Base-by-base conservation (phyloP, 2,888 invertebrate genomes). In the Ariolimax columbianus region DNA sequence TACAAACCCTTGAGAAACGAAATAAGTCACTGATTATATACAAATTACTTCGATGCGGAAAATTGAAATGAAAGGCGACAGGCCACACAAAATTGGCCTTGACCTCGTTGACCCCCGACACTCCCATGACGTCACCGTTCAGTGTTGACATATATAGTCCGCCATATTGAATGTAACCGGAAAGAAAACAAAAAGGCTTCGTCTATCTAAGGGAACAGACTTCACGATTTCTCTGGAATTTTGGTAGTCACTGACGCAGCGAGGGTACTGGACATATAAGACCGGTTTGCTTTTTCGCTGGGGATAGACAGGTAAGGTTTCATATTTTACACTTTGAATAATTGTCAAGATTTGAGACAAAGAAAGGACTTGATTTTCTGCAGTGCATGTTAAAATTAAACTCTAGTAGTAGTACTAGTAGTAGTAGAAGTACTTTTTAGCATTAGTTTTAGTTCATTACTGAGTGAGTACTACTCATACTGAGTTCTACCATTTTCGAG, bases 111-210 rank as follows among this genome's bases (percentile, higher is more conserved):
- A 83, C 77, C 77, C 26, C 70, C 38, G 51, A 51, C 47, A 33
- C 17, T 11, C 38, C 17, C 17, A 63, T 83, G 83, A 83, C 83
- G 83, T 83, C 83, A 83, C 77, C 43, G n/a, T 19, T 77, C 75
- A 43, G 47, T 77, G 77, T 77, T 83, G 83, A 82, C 82, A 82
- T 75, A 75, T 75, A 33, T 75, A 55, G 51, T 75, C 66, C 66
- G 83, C 83, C 83, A 83, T 83, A 47, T 83, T 83, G 83, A 77
- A 77, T 51, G 70, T 83, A 83, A 83, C 83, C 83, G 83, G 83
- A 83, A 83, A 77, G 83, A 83, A 77, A 83, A 83, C 83, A 83
- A 77, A 36, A 47, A 75, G 51, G 33, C 51, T 51, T 75, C 47
- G 30, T 19, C 19, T 47, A 51, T 17, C 75, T 6, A 33, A 51